Evolutionary conservation across 2,797 vertebrate species (phyloP).

Genomic region (Pantherophis alleghaniensis): DNA sequence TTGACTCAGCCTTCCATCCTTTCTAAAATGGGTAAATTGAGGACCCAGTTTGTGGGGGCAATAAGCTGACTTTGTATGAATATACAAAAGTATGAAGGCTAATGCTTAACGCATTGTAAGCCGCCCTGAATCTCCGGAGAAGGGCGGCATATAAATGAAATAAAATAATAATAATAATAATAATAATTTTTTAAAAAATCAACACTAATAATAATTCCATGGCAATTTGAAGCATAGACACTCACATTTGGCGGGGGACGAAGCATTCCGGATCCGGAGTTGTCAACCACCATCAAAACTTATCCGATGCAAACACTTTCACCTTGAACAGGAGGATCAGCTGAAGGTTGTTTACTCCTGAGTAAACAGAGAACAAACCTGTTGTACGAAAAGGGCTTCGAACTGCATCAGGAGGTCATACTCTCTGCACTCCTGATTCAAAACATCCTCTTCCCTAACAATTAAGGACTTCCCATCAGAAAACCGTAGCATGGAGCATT

Average conservation of each 20-base stretch:
- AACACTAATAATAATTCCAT: neutral
- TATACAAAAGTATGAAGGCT: too few relatives aligned
- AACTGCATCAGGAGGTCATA: neutral
- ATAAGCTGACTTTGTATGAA: too few relatives aligned
- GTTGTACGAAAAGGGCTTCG: neutral
- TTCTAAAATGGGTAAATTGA: too few relatives aligned
- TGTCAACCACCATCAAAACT: neutral
- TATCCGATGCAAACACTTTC: neutral
- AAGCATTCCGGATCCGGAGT: neutral
- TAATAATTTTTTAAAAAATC: too few relatives aligned
- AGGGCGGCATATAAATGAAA: too few relatives aligned
- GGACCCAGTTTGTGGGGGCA: too few relatives aligned
- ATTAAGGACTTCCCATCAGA: neutral
- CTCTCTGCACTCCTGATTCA: neutral
- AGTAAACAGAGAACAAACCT: neutral
- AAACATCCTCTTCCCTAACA: neutral
- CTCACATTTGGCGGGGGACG: neutral
- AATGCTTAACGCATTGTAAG: too few relatives aligned
- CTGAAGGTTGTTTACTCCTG: neutral
- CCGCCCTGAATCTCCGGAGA: too few relatives aligned
- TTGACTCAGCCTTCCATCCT: too few relatives aligned
- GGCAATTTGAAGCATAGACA: neutral
- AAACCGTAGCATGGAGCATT: too few relatives aligned
- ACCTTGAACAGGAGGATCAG: neutral
- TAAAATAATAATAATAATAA: too few relatives aligned